phyloP scores from a whole-genome alignment of 2,113 vertebrate genomes.

The Chinchilla lanigera region DNA sequence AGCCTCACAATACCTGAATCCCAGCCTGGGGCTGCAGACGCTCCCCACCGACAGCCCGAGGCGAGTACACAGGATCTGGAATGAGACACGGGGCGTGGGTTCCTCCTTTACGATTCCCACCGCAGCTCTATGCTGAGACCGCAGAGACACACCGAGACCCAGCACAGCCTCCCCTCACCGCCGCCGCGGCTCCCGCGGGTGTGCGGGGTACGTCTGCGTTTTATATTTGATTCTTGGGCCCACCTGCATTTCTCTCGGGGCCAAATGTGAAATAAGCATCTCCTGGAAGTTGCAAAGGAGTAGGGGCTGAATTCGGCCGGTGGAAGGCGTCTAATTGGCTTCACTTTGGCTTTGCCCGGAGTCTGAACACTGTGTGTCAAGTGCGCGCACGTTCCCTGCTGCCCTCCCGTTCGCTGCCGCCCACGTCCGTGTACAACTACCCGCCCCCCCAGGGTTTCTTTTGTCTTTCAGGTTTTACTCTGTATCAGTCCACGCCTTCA shows the following conservation, averaged over 20 bases:
- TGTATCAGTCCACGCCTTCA: not conserved
- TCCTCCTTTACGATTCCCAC: not conserved
- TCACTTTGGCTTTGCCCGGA: not conserved
- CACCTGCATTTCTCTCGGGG: not conserved
- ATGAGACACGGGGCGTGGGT: fast-evolving
- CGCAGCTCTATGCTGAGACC: no score
- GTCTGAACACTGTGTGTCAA: not conserved
- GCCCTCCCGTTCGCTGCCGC: not conserved
- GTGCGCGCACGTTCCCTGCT: not conserved
- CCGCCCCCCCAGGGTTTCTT: not conserved
- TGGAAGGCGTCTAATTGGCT: not conserved
- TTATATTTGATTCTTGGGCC: not conserved
- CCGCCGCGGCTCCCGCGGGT: not conserved
- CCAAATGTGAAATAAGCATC: not conserved
- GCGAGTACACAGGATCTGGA: not conserved
- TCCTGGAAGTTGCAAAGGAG: fast-evolving
- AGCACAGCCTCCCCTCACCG: fast-evolving
- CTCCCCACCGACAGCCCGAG: not conserved
- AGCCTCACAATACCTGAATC: no score
- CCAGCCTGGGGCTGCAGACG: not conserved
- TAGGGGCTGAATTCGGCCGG: not conserved
- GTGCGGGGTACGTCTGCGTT: fast-evolving
- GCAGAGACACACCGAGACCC: not conserved
- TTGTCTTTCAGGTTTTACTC: not conserved
- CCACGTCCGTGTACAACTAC: not conserved